phyloP scores from a whole-genome alignment of 53 echinoderm and acorn worm species.

The Paracentrotus lividus region DNA sequence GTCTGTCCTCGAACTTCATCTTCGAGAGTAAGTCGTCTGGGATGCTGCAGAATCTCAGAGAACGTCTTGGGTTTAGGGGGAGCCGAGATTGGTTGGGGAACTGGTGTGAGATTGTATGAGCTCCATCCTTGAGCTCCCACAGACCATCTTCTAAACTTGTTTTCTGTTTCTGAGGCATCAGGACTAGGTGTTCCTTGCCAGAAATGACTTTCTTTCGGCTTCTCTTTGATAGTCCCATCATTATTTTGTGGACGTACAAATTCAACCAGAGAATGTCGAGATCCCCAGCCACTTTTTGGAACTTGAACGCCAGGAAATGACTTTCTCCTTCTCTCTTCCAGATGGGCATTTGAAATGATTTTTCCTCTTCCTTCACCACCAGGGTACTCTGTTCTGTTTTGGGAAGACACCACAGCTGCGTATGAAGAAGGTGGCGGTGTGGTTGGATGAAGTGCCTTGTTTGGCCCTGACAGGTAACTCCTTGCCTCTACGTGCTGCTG shows the following conservation, averaged over 20 bases:
- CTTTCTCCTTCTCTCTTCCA: constrained; percentile 24
- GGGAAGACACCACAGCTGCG: constrained; percentile 44
- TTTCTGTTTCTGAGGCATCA: neutral
- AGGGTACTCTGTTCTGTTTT: neutral
- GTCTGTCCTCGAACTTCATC: constrained; percentile 42
- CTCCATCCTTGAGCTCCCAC: constrained; percentile 57
- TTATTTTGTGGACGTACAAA: constrained; percentile 13
- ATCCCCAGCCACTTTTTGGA: constrained; percentile 21
- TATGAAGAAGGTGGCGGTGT: constrained; percentile 12
- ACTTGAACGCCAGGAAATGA: constrained; percentile 4
- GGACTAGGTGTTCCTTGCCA: constrained; percentile 38
- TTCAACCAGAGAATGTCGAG: neutral
- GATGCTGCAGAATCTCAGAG: constrained; percentile 61
- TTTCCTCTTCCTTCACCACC: neutral
- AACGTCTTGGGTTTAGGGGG: constrained; percentile 23
- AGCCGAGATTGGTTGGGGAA: constrained; percentile 19
- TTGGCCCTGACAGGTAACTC: neutral
- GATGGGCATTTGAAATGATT: constrained; percentile 1
- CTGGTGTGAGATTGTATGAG: constrained; percentile 4
- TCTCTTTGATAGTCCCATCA: neutral
- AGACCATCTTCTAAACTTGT: constrained; percentile 48
- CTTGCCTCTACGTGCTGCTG: constrained; percentile 3
- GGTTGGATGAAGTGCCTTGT: neutral
- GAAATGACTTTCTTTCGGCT: constrained; percentile 4
- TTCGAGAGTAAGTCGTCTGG: constrained; percentile 72